These are phyloP conservation scores for Mylabris sibirica DNA, from an alignment of 2,888 invertebrate genomes.

Conservation along the genomic window DNA sequence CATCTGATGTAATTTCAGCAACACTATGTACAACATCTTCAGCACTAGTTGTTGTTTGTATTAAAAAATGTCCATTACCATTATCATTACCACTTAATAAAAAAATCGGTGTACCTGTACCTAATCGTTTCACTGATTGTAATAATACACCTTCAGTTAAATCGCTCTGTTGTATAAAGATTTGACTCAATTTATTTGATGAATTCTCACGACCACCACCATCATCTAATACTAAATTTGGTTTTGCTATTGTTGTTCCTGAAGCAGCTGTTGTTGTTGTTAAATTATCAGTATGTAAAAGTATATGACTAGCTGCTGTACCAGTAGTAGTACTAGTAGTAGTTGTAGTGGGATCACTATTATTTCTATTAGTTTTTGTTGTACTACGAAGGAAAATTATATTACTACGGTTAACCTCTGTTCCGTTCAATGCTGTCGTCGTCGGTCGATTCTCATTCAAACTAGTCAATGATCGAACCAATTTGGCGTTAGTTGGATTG, in stretches of 20 bases:
- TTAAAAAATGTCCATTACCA: slow-evolving; percentile 54
- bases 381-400: slow-evolving; percentile 55
- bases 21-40: slow-evolving; percentile 45
- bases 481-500: slow-evolving; percentile 50
- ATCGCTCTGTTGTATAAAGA: slow-evolving; percentile 57
- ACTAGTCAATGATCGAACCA: slow-evolving; percentile 47
- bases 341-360: neutral
- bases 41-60: slow-evolving; percentile 54
- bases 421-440: slow-evolving; percentile 32
- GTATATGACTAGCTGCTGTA: slow-evolving; percentile 47
- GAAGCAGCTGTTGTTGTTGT: slow-evolving; percentile 28
- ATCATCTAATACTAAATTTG: slow-evolving; percentile 52
- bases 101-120: slow-evolving; percentile 56
- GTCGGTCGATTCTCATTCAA: slow-evolving; percentile 42
- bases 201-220: slow-evolving; percentile 36
- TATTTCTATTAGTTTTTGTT: slow-evolving; percentile 41
- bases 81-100: slow-evolving; percentile 56
- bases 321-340: neutral
- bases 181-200: slow-evolving; percentile 51
- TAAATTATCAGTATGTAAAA: slow-evolving; percentile 53
- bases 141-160: slow-evolving; percentile 56
- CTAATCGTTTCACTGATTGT: slow-evolving; percentile 58
- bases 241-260: slow-evolving; percentile 35
- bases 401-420: slow-evolving; percentile 53
- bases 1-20: slow-evolving; percentile 42